Conservation (phyloP, 2,113 vertebrate species). For the Planiliza haematocheilus region DNA sequence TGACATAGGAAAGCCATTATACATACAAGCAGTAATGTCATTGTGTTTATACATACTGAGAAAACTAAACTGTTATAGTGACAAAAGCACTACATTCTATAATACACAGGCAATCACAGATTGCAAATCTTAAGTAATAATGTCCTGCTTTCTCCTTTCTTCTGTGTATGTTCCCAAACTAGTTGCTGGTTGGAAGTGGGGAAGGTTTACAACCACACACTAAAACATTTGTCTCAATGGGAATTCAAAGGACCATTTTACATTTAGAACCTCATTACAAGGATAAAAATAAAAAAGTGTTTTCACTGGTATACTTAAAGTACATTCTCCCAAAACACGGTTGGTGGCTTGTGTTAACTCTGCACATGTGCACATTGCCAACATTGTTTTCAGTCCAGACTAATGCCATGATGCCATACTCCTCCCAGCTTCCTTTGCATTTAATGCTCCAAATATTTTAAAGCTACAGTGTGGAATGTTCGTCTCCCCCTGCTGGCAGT, state of each 20-base stretch:
- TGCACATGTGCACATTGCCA: neutral
- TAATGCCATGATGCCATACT: neutral
- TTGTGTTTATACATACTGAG: slow-evolving; percentile 82
- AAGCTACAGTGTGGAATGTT: no score
- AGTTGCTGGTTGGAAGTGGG: slow-evolving; percentile 10
- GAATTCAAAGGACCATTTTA: slow-evolving; percentile 3
- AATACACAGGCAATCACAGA: slow-evolving; percentile 97
- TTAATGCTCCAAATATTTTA: slow-evolving; percentile 1
- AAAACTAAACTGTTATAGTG: slow-evolving; percentile 85
- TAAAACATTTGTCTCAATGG: slow-evolving; percentile 15
- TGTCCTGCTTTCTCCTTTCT: slow-evolving; percentile 49
- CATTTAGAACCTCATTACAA: slow-evolving; percentile 24
- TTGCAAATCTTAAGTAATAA: slow-evolving; percentile 88
- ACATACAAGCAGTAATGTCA: slow-evolving; percentile 72
- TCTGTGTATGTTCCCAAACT: slow-evolving; percentile 48
- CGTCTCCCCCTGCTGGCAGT: no score
- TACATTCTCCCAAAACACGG: slow-evolving; percentile 50
- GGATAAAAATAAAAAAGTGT: neutral
- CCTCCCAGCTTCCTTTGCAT: neutral
- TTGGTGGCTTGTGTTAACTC: neutral
- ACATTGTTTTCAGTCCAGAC: neutral
- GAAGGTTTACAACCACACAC: slow-evolving; percentile 16
- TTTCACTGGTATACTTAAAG: slow-evolving; percentile 8
- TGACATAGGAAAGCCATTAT: slow-evolving; percentile 78
- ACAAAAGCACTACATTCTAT: slow-evolving; percentile 86